Percentiles rank a stretch among this genome's conserved stretches.
Conservation (phyloP, 2,888 invertebrate genomes). For the Phlogophora meticulosa region DNA sequence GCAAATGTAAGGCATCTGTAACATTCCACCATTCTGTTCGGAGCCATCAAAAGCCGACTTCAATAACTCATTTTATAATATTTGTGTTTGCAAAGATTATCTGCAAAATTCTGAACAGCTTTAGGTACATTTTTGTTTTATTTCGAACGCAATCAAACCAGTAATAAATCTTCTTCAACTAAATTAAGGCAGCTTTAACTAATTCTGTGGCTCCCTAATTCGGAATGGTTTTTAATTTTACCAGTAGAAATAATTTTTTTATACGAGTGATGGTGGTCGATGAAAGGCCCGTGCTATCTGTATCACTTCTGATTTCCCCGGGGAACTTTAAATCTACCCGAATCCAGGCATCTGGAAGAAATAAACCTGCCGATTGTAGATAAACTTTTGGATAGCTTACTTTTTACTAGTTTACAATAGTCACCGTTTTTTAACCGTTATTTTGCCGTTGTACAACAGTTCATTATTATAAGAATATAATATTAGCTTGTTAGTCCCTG, state of each 20-base stretch:
- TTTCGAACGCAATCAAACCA: slow-evolving; percentile 24
- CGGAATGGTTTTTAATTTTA: slow-evolving; percentile 55
- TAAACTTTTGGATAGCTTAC: slow-evolving; percentile 22
- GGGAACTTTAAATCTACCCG: slow-evolving; percentile 53
- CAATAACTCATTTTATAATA: slow-evolving; percentile 28
- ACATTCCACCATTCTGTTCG: not conserved
- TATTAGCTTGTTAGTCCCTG: not conserved
- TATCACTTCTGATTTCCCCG: slow-evolving; percentile 56
- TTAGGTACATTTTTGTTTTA: slow-evolving; percentile 30
- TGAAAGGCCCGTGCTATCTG: slow-evolving; percentile 44
- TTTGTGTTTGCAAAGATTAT: slow-evolving; percentile 14
- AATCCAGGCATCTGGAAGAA: slow-evolving; percentile 50
- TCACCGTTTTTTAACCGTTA: not conserved
- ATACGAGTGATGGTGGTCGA: slow-evolving; percentile 45
- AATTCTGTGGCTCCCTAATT: slow-evolving; percentile 45
- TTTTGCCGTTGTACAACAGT: not conserved
- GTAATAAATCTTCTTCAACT: slow-evolving; percentile 57
- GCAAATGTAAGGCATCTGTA: not conserved
- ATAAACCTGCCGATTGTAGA: slow-evolving; percentile 58
- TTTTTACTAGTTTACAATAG: slow-evolving; percentile 11
- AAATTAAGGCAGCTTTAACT: slow-evolving; percentile 47
- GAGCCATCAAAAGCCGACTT: slow-evolving; percentile 11
- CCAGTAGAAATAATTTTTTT: slow-evolving; percentile 40
- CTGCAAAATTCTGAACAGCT: slow-evolving; percentile 25
- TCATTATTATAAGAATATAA: too few species aligned